Base-by-base conservation (phyloP, 2,888 invertebrate species). In the Acleris sparsana region DNA sequence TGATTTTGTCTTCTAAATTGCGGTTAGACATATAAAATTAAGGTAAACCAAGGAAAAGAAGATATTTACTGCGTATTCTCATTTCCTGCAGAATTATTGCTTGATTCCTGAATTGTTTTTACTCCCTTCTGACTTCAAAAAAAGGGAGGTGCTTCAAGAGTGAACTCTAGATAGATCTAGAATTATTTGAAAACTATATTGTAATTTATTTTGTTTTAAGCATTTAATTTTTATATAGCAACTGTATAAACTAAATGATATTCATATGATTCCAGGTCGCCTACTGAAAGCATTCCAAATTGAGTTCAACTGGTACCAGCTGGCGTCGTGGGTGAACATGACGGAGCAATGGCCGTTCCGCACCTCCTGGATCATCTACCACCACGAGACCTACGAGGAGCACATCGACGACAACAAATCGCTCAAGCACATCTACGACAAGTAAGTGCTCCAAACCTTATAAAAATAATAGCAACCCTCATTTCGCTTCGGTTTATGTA, bases 261-360 rank as follows among this genome's bases (percentile, higher is more conserved):
- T 4, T 9, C 25, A 52, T 13, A 17, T 55, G 53, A 63, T 81
- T 86, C 5, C 82, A 97, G 98, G 98, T 71, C 97, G 99, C 63
- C 94, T 99, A 72, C 93, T 99, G 74, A 97, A 99, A 94, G 98
- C 99, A 81, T 99, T 99, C 94, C 98, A 99, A 93, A 97, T 99
- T 75, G 99, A 99, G 85, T 99, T 99, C 93, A 98, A 98, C 89
- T 99, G 99, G 99, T 98, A 99, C 89, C 97, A 98, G 76, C 94
- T 99, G 75, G 99, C 99, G 69, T 97, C 98, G 67, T 99, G 99
- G 99, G 97, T 99, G 73, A 99, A 99, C 88, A 95, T 99, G 65
- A 98, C 99, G 0, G 99, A 99, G 84, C 99, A 99, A 85, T 99
- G 99, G 99, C 99, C 99, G 0, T 97, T 98, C 88, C 94, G 99